Conservation (phyloP, 2,113 vertebrate genomes). For the Ammodytes dubius region DNA sequence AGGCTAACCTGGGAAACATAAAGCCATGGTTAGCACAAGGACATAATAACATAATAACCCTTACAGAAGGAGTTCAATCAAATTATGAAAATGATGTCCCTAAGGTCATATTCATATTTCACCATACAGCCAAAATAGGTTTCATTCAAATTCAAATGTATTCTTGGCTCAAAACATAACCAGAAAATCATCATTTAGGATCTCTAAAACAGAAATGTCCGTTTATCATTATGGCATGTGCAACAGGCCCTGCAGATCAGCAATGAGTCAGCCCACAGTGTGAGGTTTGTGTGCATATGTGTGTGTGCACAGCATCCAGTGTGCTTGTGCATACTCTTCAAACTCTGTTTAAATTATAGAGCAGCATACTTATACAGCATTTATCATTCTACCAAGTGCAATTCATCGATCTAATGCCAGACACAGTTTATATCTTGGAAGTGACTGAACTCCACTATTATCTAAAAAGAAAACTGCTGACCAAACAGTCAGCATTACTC, state of each 20-base stretch:
- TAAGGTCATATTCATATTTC: not conserved
- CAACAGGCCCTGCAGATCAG: not conserved
- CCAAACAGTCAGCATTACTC: conserved; percentile 35
- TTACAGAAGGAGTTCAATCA: not conserved
- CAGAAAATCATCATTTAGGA: not conserved
- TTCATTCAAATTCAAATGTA: not conserved
- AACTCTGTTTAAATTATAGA: conserved; percentile 23
- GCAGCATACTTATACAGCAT: not conserved
- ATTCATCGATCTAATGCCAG: conserved; percentile 38
- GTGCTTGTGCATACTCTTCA: conserved; percentile 25
- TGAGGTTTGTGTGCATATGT: not conserved
- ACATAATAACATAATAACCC: not conserved
- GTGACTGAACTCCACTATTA: conserved; percentile 34
- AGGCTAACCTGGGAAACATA: not conserved
- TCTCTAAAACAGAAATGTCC: conserved; percentile 1
- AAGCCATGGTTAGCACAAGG: not conserved
- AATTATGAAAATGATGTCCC: not conserved
- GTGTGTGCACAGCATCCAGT: conserved; percentile 2
- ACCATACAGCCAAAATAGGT: not conserved
- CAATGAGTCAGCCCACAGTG: not conserved
- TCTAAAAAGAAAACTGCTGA: conserved; percentile 50
- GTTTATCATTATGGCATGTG: not conserved
- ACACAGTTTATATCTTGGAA: conserved; percentile 41
- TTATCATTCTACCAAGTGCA: conserved; percentile 5
- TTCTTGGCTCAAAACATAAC: not conserved